Base-by-base conservation (phyloP, 2,113 vertebrate species). In the Mirza zaza region DNA sequence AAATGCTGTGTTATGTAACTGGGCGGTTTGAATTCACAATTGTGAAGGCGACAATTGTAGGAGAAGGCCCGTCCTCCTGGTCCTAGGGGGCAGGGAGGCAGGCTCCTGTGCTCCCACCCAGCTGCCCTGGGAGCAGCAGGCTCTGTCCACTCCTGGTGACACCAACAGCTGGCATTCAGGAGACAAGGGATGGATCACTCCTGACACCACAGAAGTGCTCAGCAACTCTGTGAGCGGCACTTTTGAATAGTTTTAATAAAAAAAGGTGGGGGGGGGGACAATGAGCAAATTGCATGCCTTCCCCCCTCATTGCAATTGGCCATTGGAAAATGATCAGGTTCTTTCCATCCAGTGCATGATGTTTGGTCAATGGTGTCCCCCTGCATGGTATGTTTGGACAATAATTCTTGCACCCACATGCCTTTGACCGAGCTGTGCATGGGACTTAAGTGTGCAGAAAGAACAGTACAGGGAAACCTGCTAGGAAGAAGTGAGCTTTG, bases 11-110 rank as follows among this genome's bases (percentile, higher is more conserved):
- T 97, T 97, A 96, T 89, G 34, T 91, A 97, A 97, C 96, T 21
- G 93, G 88, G 87, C 67, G 50, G 29, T 71, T 94, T 97, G 96
- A 96, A 97, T 97, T 97, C 97, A 97, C 96, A 95, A 96, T 97
- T 93, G 96, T 97, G 93, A 97, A 97, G 96, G 97, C 50, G 23
- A 59, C 91, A 36, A 91, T 94, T 97, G 92, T 93, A 76, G 90
- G 55, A 81, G 79, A 81, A 83, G 82, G 93, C 80, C 79, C 85
- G 63, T 76, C 80, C 57, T 93, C 86, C 50, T 48, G 91, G 75
- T 81, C 17, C 0, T 0, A 14, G 75, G 76, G 90, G 84, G 96
- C 93, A 88, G 75, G 90, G 25, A 34, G 52, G 25, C 81, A 61
- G 45, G 75, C 61, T 86, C 61, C 55, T 71, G 1, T 15, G 83